These are phyloP conservation scores for Ibycter americanus DNA, from an alignment of 2,797 vertebrate species.

Conservation along the genomic window DNA sequence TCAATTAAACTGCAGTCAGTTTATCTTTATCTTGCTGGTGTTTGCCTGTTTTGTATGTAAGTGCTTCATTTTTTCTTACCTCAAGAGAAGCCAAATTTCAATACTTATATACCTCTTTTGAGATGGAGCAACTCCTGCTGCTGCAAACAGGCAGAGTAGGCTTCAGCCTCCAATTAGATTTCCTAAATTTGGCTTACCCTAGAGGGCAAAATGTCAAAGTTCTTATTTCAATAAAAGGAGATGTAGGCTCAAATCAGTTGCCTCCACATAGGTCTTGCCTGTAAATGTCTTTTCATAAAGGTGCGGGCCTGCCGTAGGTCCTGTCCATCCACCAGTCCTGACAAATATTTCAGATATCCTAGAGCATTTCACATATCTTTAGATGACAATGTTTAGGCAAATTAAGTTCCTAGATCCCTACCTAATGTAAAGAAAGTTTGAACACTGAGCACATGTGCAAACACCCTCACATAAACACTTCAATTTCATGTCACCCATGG, in stretches of 20 bases:
- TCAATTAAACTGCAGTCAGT: not conserved
- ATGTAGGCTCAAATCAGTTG: not conserved
- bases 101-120: not conserved
- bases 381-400: not conserved
- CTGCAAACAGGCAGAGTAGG: not conserved
- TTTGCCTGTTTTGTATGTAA: not conserved
- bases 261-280: not conserved
- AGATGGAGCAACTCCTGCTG: not conserved
- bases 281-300: not conserved
- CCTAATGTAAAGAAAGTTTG: not conserved
- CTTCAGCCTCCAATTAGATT: not conserved
- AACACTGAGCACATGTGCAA: not conserved
- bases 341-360: not conserved
- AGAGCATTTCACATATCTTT: not conserved
- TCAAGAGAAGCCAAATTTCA: not conserved
- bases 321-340: not conserved
- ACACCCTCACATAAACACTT: not conserved
- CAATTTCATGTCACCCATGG: not conserved
- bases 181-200: not conserved
- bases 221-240: not conserved
- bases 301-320: accelerated
- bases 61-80: not conserved
- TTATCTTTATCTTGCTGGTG: constrained; percentile 28
- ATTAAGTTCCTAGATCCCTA: not conserved
- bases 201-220: not conserved